A percentile compares a stretch with the other conserved stretches of the same genome.
These are phyloP conservation scores for Ladona fulva DNA, from an alignment of 1,140 invertebrate genomes.

Conservation along the genomic window DNA sequence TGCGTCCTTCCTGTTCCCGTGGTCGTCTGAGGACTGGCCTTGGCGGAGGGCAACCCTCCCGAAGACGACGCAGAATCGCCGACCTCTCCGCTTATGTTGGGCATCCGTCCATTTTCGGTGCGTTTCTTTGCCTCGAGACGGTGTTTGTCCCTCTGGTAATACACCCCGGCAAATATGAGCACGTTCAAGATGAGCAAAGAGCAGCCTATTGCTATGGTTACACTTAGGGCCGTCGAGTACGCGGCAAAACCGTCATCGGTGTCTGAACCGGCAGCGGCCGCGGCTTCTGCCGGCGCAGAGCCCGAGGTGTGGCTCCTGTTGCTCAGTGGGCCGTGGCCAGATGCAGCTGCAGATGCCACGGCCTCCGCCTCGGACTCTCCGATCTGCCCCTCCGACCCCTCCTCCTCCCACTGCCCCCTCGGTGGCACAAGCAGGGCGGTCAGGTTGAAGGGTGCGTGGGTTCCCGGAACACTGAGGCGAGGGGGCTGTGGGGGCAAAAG, in stretches of 20 bases:
- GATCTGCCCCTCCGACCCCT: background rate
- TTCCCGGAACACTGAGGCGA: conserved; percentile 14
- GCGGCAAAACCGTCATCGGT: conserved; percentile 76
- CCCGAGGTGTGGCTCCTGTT: conserved; percentile 25
- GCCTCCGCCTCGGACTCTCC: background rate
- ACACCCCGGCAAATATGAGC: conserved; percentile 86
- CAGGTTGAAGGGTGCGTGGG: conserved; percentile 8
- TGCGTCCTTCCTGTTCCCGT: conserved; percentile 60
- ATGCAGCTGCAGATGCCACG: conserved; percentile 32
- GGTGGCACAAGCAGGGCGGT: background rate
- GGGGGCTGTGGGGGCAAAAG: background rate
- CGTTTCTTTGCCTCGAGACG: conserved; percentile 58
- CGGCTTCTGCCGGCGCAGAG: conserved; percentile 28
- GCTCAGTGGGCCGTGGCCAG: conserved; percentile 26
- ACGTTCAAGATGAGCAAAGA: conserved; percentile 82
- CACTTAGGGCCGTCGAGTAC: conserved; percentile 78
- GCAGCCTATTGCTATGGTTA: conserved; percentile 91
- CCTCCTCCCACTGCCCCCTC: background rate
- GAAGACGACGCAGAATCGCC: conserved; percentile 40
- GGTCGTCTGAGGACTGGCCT: conserved; percentile 35
- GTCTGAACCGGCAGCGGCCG: conserved; percentile 32
- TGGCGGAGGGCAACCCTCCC: background rate
- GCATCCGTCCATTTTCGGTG: conserved; percentile 74
- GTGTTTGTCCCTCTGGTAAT: conserved; percentile 83
- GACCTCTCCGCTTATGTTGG: conserved; percentile 69